Evolutionary conservation across 64 coral and sea anemone species (phyloP).

Genomic region (Porites lutea): DNA sequence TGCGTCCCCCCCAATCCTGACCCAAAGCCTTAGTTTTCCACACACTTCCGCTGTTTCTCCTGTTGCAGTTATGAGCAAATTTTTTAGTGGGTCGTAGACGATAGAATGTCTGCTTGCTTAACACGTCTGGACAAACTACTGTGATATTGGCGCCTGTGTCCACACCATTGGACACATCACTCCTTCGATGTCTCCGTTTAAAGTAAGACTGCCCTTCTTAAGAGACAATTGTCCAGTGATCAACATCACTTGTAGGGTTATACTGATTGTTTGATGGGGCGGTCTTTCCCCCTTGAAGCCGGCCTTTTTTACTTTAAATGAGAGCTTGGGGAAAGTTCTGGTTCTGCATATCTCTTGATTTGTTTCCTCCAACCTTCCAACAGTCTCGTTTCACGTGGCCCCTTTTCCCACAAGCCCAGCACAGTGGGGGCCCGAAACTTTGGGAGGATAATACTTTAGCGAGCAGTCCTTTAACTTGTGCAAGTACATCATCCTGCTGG

Average conservation of each 20-base stretch:
- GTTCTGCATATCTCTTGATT: neutral
- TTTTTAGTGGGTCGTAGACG: neutral
- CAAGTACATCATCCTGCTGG: neutral
- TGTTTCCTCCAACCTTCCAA: neutral
- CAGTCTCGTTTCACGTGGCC: conserved; percentile 25
- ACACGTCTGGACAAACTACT: conserved; percentile 31
- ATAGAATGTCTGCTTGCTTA: conserved; percentile 5
- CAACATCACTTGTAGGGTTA: neutral
- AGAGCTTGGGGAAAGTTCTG: neutral
- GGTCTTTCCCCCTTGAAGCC: neutral
- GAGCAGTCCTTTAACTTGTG: neutral
- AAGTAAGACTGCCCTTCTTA: neutral
- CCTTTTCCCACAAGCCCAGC: conserved; percentile 35
- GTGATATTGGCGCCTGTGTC: conserved; percentile 48
- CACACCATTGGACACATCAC: neutral
- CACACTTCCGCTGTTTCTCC: conserved; percentile 13
- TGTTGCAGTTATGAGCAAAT: conserved; percentile 29
- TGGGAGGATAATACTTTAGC: neutral
- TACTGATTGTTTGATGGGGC: neutral
- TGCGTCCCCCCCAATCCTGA: conserved; percentile 4
- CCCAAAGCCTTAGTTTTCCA: neutral
- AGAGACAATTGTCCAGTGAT: neutral
- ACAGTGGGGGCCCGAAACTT: neutral
- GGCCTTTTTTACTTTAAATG: conserved; percentile 4
- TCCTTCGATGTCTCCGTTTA: conserved; percentile 32